Evolutionary conservation across 2,888 invertebrate genomes (phyloP).

Genomic region (Tetranychus truncatus): DNA sequence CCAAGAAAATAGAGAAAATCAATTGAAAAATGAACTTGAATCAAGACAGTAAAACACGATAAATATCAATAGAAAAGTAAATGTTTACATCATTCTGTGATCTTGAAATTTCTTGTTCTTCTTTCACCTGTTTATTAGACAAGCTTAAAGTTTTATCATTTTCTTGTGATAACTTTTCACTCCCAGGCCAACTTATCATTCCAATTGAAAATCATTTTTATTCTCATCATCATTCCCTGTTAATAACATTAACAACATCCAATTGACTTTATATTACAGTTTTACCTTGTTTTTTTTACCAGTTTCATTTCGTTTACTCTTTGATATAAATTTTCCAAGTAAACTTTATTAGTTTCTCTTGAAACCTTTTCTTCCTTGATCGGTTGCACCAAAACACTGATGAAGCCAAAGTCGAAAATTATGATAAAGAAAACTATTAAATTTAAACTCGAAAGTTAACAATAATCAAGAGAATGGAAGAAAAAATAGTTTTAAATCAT

Average conservation of each 20-base stretch:
- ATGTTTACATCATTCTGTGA: too few relatives aligned
- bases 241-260: background rate
- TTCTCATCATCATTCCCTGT: background rate
- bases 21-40: too few relatives aligned
- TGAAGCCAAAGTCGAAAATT: background rate
- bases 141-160: too few relatives aligned
- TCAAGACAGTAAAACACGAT: too few relatives aligned
- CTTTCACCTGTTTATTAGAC: too few relatives aligned
- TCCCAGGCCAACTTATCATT: background rate
- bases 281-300: background rate
- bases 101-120: too few relatives aligned
- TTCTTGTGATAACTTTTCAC: too few relatives aligned
- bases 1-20: too few relatives aligned
- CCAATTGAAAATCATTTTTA: background rate
- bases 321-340: background rate
- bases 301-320: background rate
- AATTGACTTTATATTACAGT: background rate
- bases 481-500: background rate
- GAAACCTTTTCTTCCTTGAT: too few relatives aligned
- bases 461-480: background rate
- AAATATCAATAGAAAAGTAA: too few relatives aligned
- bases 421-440: background rate
- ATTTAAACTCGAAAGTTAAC: background rate
- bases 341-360: background rate
- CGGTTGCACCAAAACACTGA: too few relatives aligned